Evolutionary conservation across 2,113 vertebrate species (phyloP).

Genomic region (Seriola aureovittata): DNA sequence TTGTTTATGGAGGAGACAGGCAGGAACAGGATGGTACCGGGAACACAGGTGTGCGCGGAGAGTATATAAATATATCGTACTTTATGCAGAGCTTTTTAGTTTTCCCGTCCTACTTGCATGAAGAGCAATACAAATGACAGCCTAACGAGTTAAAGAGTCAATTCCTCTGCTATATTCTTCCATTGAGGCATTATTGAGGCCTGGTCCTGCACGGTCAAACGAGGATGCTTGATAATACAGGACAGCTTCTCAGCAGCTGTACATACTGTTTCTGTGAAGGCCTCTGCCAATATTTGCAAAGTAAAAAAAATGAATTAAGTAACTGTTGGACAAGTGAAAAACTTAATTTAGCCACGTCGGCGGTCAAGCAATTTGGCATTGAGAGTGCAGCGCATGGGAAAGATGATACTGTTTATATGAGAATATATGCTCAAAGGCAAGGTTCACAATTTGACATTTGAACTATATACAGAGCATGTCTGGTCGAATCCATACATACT

Average conservation of each 20-base stretch:
- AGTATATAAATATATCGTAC: background rate
- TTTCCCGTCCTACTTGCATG: background rate
- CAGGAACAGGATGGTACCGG: conserved; percentile 18
- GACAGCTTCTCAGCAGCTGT: background rate
- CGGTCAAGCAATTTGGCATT: background rate
- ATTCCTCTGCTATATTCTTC: background rate
- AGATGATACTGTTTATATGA: background rate
- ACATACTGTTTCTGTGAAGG: background rate
- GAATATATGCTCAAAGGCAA: no score
- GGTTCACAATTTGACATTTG: background rate
- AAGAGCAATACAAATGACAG: background rate
- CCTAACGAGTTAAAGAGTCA: background rate
- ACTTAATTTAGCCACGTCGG: background rate
- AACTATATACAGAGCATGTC: background rate
- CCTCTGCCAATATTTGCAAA: background rate
- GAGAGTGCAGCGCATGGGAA: background rate
- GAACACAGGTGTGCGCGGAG: conserved; percentile 1
- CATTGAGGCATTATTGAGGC: background rate
- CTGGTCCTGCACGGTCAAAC: background rate
- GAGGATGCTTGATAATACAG: background rate
- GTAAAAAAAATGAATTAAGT: background rate
- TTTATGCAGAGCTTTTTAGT: background rate
- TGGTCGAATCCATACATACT: background rate
- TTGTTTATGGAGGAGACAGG: conserved; percentile 63
- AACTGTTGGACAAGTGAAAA: background rate